Conservation (phyloP, 1,140 invertebrate species). For the Ceratitis capitata region DNA sequence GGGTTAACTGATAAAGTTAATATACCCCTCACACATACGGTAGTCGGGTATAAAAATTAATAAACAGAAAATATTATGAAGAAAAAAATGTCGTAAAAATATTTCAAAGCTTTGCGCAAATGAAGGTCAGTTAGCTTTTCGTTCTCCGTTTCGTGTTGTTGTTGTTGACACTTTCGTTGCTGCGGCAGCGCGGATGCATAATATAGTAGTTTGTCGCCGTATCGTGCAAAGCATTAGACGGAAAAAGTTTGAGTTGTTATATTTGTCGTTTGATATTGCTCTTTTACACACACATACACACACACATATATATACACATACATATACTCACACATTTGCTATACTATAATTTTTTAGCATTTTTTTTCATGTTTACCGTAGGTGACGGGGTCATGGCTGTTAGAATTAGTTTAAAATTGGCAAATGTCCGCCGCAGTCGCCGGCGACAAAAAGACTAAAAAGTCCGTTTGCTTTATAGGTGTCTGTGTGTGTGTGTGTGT, state of each 20-base stretch:
- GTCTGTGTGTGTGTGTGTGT: not conserved
- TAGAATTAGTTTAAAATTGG: not conserved
- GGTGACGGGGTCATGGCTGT: not conserved
- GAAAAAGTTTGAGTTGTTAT: not conserved
- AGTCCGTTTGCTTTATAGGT: no score
- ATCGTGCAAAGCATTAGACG: not conserved
- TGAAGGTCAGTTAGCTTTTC: not conserved
- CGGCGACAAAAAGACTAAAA: not conserved
- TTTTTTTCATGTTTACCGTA: not conserved
- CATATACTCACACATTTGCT: no score
- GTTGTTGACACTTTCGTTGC: slow-evolving; percentile 13
- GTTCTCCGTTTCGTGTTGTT: not conserved
- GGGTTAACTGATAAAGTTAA: no score
- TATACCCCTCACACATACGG: no score
- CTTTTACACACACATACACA: no score
- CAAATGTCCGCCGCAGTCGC: not conserved
- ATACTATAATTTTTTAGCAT: no score
- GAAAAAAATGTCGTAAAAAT: not conserved
- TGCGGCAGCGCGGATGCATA: not conserved
- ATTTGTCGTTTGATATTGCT: not conserved
- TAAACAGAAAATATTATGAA: not conserved
- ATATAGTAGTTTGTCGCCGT: not conserved
- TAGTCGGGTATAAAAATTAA: not conserved
- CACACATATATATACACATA: no score
- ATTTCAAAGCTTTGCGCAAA: not conserved